Base-by-base conservation (phyloP, 2,797 vertebrate genomes). In the Spheniscus humboldti region DNA sequence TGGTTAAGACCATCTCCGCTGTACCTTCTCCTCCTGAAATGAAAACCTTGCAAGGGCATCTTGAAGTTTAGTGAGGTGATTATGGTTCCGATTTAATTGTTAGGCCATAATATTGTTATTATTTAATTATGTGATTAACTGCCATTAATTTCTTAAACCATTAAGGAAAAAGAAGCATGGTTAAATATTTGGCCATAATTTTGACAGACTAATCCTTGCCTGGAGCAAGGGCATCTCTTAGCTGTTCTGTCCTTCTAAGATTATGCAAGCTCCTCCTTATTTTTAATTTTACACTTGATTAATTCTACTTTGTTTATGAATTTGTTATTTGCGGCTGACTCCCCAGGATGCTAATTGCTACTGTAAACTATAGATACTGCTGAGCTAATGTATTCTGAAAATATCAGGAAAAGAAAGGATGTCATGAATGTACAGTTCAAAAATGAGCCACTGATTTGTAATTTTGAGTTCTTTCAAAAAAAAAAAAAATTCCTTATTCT, bases 261-360 rank as follows among this genome's bases (percentile, higher is more conserved):
- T 91, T 96, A 86, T 85, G 71, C 86, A 97, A 94, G 53, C 90
- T 86, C 94, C 90, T 94, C 96, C 94, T 94, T 91, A 55, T 88
- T 97, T 94, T 96, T 95, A 96, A 96, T 97, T 97, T 95, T 97
- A 79, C 67, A 84, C 90, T 96, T 97, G 97, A 97, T 97, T 95
- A 97, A 96, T 94, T 97, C 85, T 82, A 74, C 80, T 96, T 96
- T 94, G 95, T 96, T 97, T 96, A 94, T 91, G 92, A 87, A 96
- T 97, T 97, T 79, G 77, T 96, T 96, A 92, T 95, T 95, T 94
- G 83, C 1, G 18, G 92, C 90, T 96, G 92, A 78, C 92, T 97
- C 96, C 93, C 96, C 89, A 73, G 96, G 97, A 97, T 96, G 96
- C 96, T 97, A 97, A 97, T 97, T 97, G 95, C 94, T 96, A 92